These are phyloP conservation scores for Bhutanitis thaidina DNA, from an alignment of 2,888 invertebrate genomes.

Conservation along the genomic window DNA sequence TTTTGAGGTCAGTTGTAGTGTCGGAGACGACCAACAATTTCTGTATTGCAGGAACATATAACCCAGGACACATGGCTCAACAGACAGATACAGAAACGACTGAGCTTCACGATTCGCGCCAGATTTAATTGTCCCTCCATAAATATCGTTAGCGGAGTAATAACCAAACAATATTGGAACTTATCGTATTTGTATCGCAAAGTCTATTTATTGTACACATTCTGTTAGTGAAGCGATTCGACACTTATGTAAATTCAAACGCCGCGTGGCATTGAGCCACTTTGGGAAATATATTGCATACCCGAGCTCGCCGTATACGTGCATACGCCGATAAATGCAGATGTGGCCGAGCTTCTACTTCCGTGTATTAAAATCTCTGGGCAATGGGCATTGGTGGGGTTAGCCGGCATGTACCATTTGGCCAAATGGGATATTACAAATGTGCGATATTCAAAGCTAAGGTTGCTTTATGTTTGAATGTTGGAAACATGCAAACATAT, in stretches of 20 bases:
- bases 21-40: no score
- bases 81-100: no score
- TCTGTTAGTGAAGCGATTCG: conserved; percentile 14
- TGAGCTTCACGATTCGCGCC: no score
- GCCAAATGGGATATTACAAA: background rate
- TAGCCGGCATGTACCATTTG: conserved; percentile 15
- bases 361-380: conserved; percentile 49
- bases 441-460: no score
- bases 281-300: conserved; percentile 4
- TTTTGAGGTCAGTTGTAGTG: no score
- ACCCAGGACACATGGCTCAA: no score
- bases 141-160: background rate
- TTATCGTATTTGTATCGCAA: background rate
- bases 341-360: background rate
- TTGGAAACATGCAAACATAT: no score
- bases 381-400: conserved; percentile 22
- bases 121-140: no score
- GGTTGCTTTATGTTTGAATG: no score
- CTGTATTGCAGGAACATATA: no score
- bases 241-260: conserved; percentile 16
- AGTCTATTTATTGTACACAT: conserved; percentile 6
- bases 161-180: background rate
- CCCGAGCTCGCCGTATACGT: background rate
- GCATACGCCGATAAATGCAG: conserved; percentile 23
- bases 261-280: conserved; percentile 8